phyloP scores from a whole-genome alignment of 2,888 invertebrate species.

The Melangyna quadrimaculata region DNA sequence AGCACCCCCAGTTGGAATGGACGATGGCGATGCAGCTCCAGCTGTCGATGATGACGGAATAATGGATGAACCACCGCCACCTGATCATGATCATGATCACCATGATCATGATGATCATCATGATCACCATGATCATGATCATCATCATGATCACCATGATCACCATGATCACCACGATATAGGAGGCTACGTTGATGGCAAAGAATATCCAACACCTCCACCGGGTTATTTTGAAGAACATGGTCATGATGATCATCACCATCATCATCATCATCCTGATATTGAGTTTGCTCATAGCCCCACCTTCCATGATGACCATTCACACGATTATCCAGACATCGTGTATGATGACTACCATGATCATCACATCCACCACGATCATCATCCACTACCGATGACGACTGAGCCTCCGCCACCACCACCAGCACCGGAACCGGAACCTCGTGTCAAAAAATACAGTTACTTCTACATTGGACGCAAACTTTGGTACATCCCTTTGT shows the following conservation, averaged over 20 bases:
- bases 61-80: slow-evolving; percentile 26
- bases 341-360: slow-evolving; percentile 74
- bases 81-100: slow-evolving; percentile 68
- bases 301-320: slow-evolving; percentile 75
- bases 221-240: slow-evolving; percentile 78
- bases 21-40: slow-evolving; percentile 60
- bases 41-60: background rate
- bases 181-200: slow-evolving; percentile 75
- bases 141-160: slow-evolving; percentile 62
- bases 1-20: slow-evolving; percentile 75
- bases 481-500: slow-evolving; percentile 87
- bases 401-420: slow-evolving; percentile 74
- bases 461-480: slow-evolving; percentile 87
- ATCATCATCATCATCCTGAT: slow-evolving; percentile 73
- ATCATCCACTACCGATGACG: slow-evolving; percentile 26
- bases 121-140: slow-evolving; percentile 71
- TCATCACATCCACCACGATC: slow-evolving; percentile 74
- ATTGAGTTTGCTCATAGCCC: slow-evolving; percentile 73
- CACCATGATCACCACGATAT: slow-evolving; percentile 71
- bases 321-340: slow-evolving; percentile 75
- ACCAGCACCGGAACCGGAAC: slow-evolving; percentile 78
- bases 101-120: slow-evolving; percentile 71
- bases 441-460: slow-evolving; percentile 84
- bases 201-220: slow-evolving; percentile 80
- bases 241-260: slow-evolving; percentile 73